A percentile compares a stretch with the other conserved stretches of the same genome.
Evolutionary conservation across 2,113 vertebrate genomes (phyloP).

Genomic region (Tapirus terrestris): DNA sequence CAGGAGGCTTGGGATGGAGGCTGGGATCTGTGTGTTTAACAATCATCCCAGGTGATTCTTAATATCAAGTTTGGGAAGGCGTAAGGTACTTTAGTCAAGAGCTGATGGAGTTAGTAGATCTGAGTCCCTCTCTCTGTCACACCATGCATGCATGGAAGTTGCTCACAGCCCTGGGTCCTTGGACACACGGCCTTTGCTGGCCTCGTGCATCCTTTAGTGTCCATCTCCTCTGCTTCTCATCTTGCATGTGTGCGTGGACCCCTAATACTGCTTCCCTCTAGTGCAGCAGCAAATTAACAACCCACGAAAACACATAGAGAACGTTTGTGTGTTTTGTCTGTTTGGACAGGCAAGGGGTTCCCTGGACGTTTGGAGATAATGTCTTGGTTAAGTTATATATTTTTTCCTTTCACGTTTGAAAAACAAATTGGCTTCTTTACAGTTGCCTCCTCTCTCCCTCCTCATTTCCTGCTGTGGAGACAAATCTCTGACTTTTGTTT

Average conservation of each 20-base stretch:
- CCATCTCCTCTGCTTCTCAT: accelerated
- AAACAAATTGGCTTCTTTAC: slow-evolving; percentile 81
- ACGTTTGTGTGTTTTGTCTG: slow-evolving; percentile 57
- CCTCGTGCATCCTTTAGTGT: accelerated
- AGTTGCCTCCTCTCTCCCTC: slow-evolving; percentile 41
- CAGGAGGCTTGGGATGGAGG: neutral
- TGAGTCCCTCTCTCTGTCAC: neutral
- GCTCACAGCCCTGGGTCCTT: no score
- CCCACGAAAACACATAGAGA: neutral
- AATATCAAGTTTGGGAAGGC: neutral
- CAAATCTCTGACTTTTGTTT: slow-evolving; percentile 70
- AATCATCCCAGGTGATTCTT: neutral
- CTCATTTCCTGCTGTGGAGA: slow-evolving; percentile 84
- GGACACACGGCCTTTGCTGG: no score
- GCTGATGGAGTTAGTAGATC: neutral
- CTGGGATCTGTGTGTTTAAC: neutral
- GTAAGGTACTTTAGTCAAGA: neutral
- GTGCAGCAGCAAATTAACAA: neutral
- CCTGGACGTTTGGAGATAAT: slow-evolving; percentile 81
- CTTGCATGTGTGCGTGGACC: neutral
- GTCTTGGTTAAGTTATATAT: slow-evolving; percentile 81
- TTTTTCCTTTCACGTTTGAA: slow-evolving; percentile 72
- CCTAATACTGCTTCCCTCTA: neutral
- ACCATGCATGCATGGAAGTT: accelerated
- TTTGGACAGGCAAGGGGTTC: slow-evolving; percentile 63